These are phyloP conservation scores for Sciurus niger DNA, from an alignment of 2,113 vertebrate genomes.

Conservation along the genomic window DNA sequence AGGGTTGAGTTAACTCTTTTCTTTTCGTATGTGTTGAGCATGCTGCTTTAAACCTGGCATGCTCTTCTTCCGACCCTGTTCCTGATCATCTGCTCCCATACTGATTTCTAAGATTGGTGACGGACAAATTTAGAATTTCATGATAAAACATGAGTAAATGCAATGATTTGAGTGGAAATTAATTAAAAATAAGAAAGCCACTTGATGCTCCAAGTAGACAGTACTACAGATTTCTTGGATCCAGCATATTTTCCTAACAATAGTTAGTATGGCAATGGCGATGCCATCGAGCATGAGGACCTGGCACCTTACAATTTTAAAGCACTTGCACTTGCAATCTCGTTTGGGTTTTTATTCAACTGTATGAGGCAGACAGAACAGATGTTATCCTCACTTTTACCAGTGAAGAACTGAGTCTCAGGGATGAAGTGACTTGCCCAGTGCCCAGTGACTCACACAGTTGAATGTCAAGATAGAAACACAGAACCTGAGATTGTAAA, in stretches of 20 bases:
- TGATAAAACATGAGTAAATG: not conserved
- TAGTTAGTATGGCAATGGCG: too few species aligned
- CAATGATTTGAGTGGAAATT: not conserved
- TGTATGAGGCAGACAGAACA: not conserved
- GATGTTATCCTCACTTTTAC: not conserved
- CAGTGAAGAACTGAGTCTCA: not conserved
- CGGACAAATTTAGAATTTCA: constrained; percentile 76
- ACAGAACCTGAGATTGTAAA: constrained; percentile 6
- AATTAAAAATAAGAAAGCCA: not conserved
- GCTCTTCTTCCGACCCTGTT: not conserved
- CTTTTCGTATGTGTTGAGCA: not conserved
- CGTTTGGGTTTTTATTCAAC: not conserved
- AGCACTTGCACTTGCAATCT: not conserved
- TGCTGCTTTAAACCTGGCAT: not conserved
- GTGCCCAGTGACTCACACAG: not conserved
- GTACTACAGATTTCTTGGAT: not conserved
- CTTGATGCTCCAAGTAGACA: not conserved
- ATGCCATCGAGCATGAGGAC: not conserved
- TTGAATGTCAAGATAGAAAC: not conserved
- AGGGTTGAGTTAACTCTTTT: not conserved
- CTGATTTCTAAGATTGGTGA: not conserved
- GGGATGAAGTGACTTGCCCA: not conserved
- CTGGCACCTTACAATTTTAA: not conserved
- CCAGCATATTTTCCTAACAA: not conserved
- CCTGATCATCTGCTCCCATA: not conserved